Base-by-base conservation (phyloP, 2,888 invertebrate genomes). In the Lithophane socia region DNA sequence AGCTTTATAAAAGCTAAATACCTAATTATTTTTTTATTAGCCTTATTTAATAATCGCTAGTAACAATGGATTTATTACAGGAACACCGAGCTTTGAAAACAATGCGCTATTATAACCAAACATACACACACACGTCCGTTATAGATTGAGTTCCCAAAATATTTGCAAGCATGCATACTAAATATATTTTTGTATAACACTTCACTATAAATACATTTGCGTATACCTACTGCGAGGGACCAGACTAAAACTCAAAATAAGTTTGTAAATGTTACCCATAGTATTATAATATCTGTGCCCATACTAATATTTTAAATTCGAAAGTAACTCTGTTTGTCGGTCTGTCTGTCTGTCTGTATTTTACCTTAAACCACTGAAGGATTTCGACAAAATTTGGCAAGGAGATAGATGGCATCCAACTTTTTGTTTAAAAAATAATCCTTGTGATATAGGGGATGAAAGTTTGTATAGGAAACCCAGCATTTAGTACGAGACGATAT, bases 61-160 rank as follows among this genome's bases (percentile, higher is more conserved):
- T 64, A 64, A 80, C 66, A 83, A 84, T 60, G 42, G 67, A 60
- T 60, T 65, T 52, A 70, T 74, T 54, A 70, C 73, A 80, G 77
- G 87, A 86, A 79, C 75, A 12, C 21, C 0, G 18, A 58, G 29
- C 79, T 69, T 79, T 83, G 42, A 84, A 67, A 83, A 84, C 81
- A 88, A 82, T 76, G 70, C 65, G 54, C 49, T 73, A 76, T 84
- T 84, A 77, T 73, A 64, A 65, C 75, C 67, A 56, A 85, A 79
- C 66, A 77, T 72, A 83, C 64, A 83, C 78, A 77, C 69, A 82
- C 66, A 61, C 75, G 70, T 84, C 86, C 83, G 84, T 73, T 86
- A 61, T 54, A 73, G 79, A 70, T 73, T 78, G 60, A 60, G 13
- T 83, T 78, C 72, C 64, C 49, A 83, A 83, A 86, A 82, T 77